Conservation (phyloP, 2,797 vertebrate species). For the Gymnothorax reevesii region DNA sequence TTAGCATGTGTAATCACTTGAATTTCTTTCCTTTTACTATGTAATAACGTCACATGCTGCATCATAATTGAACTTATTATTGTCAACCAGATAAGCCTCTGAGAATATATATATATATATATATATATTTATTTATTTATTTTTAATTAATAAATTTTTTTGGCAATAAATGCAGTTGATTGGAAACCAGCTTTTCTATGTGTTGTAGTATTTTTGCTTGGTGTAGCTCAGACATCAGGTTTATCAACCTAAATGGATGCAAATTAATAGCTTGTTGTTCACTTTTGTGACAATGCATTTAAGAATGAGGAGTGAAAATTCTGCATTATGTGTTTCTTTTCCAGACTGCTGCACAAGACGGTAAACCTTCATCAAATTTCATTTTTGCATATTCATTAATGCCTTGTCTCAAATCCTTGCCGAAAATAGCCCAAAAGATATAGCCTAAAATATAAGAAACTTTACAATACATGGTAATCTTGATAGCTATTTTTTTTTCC, state of each 20-base stretch:
- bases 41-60: neutral
- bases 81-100: neutral
- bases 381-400: neutral
- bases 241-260: neutral
- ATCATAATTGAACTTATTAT: neutral
- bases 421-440: too few species aligned
- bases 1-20: too few species aligned
- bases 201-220: neutral
- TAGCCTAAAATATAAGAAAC: too few species aligned
- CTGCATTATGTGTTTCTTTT: slow-evolving; percentile 58
- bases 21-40: too few species aligned
- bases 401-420: too few species aligned
- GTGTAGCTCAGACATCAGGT: neutral
- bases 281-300: neutral
- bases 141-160: too few species aligned
- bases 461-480: neutral
- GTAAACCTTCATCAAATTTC: slow-evolving; percentile 53
- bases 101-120: neutral
- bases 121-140: too few species aligned
- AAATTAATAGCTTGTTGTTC: neutral
- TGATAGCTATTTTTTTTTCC: neutral
- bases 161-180: too few species aligned
- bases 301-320: slow-evolving; percentile 14
- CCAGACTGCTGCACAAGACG: slow-evolving; percentile 72
- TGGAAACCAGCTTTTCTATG: neutral